phyloP scores from a whole-genome alignment of 2,888 invertebrate species.

The Aproaerema taeniolella region DNA sequence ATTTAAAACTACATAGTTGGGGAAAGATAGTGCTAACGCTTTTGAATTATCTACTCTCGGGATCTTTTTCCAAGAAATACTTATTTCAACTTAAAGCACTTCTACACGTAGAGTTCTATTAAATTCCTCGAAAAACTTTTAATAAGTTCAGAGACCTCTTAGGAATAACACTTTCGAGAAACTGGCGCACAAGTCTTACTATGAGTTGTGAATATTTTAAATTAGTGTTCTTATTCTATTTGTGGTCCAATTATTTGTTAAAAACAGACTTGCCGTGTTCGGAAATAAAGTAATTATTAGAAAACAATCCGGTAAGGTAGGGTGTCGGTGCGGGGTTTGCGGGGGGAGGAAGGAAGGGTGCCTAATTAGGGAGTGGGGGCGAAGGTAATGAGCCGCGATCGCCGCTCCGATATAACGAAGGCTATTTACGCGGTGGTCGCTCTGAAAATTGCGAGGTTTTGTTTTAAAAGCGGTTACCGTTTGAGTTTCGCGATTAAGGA shows the following conservation, averaged over 20 bases:
- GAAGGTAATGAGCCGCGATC: slow-evolving; percentile 76
- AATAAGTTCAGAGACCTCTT: slow-evolving; percentile 5
- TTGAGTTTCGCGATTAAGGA: slow-evolving; percentile 77
- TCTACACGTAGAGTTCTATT: neutral
- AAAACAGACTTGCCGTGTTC: slow-evolving; percentile 31
- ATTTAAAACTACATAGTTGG: too few species aligned
- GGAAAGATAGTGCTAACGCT: too few species aligned
- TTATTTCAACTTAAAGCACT: too few species aligned
- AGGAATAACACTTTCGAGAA: slow-evolving; percentile 1
- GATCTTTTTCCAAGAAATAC: too few species aligned
- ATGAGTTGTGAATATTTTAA: neutral
- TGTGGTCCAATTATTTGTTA: too few species aligned
- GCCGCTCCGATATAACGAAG: slow-evolving; percentile 73
- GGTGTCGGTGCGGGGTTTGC: slow-evolving; percentile 25
- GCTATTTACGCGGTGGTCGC: slow-evolving; percentile 74
- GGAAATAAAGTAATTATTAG: slow-evolving; percentile 73
- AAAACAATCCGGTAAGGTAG: slow-evolving; percentile 67
- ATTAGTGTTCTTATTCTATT: too few species aligned
- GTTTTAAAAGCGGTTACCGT: slow-evolving; percentile 76
- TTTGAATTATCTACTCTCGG: too few species aligned
- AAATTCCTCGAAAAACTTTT: slow-evolving; percentile 4
- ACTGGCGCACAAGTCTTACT: too few species aligned
- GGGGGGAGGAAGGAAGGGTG: slow-evolving; percentile 48
- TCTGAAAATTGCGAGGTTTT: slow-evolving; percentile 74
- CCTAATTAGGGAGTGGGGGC: slow-evolving; percentile 67